Evolutionary conservation across 2,113 vertebrate genomes (phyloP).

Genomic region (Ploceus nigricollis): DNA sequence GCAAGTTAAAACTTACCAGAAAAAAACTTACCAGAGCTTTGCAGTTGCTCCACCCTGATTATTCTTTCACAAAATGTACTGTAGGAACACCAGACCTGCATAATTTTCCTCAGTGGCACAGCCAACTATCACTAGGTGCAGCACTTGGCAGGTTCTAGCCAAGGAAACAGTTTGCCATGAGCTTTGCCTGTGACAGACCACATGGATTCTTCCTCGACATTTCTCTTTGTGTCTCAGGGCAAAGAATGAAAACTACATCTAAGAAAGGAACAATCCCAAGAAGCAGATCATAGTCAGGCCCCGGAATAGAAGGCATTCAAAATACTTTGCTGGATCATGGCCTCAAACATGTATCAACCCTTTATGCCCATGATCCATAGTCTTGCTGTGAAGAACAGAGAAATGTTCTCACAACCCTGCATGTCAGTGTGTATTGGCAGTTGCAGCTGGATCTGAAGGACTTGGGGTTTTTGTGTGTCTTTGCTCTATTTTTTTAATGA

Average conservation of each 20-base stretch:
- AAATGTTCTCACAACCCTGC: not conserved
- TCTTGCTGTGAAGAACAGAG: not conserved
- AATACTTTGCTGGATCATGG: not conserved
- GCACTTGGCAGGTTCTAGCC: not conserved
- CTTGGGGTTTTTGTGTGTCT: not conserved
- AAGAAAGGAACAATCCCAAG: not conserved
- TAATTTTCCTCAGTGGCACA: not conserved
- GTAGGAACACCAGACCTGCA: not conserved
- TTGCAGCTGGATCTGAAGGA: not conserved
- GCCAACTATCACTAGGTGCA: not conserved
- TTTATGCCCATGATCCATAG: not conserved
- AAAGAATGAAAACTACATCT: not conserved
- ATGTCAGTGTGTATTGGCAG: not conserved
- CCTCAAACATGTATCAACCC: not conserved
- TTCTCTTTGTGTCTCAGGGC: not conserved
- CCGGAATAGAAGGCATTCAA: not conserved
- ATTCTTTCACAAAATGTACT: not conserved
- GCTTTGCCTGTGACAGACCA: not conserved
- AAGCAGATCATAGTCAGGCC: not conserved
- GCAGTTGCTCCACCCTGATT: not conserved
- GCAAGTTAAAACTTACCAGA: not conserved
- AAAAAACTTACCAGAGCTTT: not conserved
- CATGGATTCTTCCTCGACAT: not conserved
- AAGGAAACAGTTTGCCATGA: not conserved
- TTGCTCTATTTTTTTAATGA: not conserved